A percentile compares a stretch with the other conserved stretches of the same genome.
phyloP scores from a whole-genome alignment of 2,797 vertebrate species.

The Podargus strigoides region DNA sequence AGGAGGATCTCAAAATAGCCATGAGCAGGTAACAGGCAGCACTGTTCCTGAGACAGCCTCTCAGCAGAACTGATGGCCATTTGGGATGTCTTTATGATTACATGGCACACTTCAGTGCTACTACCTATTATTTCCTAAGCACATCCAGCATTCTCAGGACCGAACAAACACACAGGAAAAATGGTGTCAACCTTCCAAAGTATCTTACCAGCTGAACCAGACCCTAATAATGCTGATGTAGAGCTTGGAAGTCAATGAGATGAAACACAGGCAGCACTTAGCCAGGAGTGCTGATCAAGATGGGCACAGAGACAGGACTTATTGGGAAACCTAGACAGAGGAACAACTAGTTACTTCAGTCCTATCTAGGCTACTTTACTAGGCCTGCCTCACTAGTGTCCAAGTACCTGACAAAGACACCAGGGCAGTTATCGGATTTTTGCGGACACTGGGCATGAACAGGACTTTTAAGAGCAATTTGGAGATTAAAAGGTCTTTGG shows the following conservation, averaged over 20 bases:
- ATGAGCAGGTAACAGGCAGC: neutral
- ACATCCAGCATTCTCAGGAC: neutral
- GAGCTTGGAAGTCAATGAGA: neutral
- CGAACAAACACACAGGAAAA: neutral
- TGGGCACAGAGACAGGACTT: slow-evolving; percentile 1
- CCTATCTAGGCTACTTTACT: neutral
- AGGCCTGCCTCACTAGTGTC: accelerated
- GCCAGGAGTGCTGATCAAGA: slow-evolving; percentile 15
- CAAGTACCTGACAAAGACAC: neutral
- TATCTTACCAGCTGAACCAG: neutral
- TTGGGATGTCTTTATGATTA: neutral
- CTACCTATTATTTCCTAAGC: neutral
- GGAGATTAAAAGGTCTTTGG: neutral
- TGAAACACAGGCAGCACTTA: neutral
- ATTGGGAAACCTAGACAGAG: neutral
- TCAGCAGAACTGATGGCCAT: neutral
- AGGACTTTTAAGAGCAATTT: neutral
- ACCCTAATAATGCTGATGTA: neutral
- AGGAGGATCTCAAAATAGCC: neutral
- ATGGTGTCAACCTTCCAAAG: neutral
- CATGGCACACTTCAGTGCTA: neutral
- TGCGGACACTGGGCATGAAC: neutral
- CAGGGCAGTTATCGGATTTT: neutral
- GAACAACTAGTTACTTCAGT: neutral
- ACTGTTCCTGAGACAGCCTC: neutral